Base-by-base conservation (phyloP, 1,140 invertebrate genomes). In the Drosophila eugracilis region DNA sequence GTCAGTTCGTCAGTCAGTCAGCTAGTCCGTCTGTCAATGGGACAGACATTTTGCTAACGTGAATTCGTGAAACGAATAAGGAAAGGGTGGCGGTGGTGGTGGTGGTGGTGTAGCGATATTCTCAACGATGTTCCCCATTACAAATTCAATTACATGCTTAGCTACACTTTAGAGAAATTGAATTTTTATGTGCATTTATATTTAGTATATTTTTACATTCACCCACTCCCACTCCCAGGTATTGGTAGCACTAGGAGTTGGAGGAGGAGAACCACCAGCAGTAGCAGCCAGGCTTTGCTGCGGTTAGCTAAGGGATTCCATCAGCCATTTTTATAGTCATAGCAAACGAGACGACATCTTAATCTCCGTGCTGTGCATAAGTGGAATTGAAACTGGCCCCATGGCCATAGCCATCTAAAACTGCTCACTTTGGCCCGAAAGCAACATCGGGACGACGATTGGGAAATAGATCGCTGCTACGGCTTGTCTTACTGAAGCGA, bases 181-280 rank as follows among this genome's bases (percentile, higher is more conserved):
- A 86, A 86, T 86, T 86, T 86, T 86, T 86, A 86, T 86, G 83
- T 86, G 81, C 81, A 85, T 86, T 86, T 86, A 81, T 86, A 86
- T 86, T 88, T 88, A 86, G 81, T 86, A 86, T 88, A 81, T 88
- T 80, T 81, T 78, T 78, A 72, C 81, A 88, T 73, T 73, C 37
- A 17, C 21, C 26, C 66, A 26, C 14, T 32, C 50, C 67, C 58
- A 49, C n/a, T 55, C 49, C 26, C 45, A 50, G 17, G 55, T 32
- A 12, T 12, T 42, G 42, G 42, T 17, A 26, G 42, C 5, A 15
- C 42, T 26, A 32, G n/a, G 6, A 37, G 14, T 21, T 10, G 6
- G 22, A 2, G 22, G 7, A 36, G 30, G 1, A 17, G 14, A 4
- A 7, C 22, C 1, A 19, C 28, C 9, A 21, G 47, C 1, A 48